Conservation (phyloP, 2,888 invertebrate species). For the Caenorhabditis plicata region DNA sequence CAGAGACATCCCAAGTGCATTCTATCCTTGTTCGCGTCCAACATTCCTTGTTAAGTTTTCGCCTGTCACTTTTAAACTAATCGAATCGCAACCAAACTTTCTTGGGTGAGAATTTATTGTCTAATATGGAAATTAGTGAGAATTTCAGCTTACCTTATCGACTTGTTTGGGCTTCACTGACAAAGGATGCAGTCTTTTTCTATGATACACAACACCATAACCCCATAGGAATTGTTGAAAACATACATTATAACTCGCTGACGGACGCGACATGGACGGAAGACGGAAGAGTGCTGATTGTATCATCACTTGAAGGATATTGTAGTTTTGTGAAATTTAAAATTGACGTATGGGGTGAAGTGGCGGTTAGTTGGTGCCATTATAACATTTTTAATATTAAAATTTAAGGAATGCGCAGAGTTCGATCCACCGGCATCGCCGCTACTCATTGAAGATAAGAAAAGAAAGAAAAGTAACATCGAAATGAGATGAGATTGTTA, state of each 20-base stretch:
- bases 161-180: slow-evolving; percentile 86
- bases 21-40: slow-evolving; percentile 69
- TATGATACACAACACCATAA: slow-evolving; percentile 83
- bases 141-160: slow-evolving; percentile 74
- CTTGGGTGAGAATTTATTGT: slow-evolving; percentile 25
- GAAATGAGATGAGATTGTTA: neutral
- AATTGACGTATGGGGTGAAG: slow-evolving; percentile 35
- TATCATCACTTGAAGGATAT: slow-evolving; percentile 86
- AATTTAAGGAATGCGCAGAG: neutral
- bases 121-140: neutral
- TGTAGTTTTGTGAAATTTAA: slow-evolving; percentile 81
- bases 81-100: slow-evolving; percentile 55
- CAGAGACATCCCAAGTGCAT: slow-evolving; percentile 25
- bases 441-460: slow-evolving; percentile 25
- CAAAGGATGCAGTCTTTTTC: slow-evolving; percentile 78
- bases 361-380: neutral
- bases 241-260: slow-evolving; percentile 84
- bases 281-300: slow-evolving; percentile 77
- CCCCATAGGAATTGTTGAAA: slow-evolving; percentile 79
- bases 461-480: slow-evolving; percentile 21
- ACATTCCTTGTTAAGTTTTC: slow-evolving; percentile 83
- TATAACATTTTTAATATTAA: neutral
- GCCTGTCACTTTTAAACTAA: slow-evolving; percentile 75
- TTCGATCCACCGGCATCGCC: slow-evolving; percentile 16
- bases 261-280: slow-evolving; percentile 85